Evolutionary conservation across 1,140 invertebrate species (phyloP), one percentile per base, ranked within the genome.

Genomic region (Penaeus indicus): DNA sequence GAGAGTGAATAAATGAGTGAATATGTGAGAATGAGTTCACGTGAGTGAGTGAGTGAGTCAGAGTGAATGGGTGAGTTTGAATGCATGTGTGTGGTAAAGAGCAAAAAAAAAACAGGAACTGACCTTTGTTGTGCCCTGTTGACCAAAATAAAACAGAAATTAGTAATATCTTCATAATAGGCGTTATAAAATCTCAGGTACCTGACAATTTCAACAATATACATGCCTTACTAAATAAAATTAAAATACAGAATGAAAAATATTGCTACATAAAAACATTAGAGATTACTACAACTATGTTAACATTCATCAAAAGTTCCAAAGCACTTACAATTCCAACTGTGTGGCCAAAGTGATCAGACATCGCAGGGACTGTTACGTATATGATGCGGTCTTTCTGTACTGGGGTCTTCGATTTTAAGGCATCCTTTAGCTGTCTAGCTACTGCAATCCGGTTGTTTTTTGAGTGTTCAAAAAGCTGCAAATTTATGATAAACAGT

Each of bases 321-420:
- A 38, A 21, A 62, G 25, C 38, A 78, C 89, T 89, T 85, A 86
- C 90, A 77, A 90, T 72, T 38, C 90, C 90, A 25, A 91, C 90
- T n/a, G 88, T 64, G 47, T 91, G 90, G 32, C 90, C 90, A 90
- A 89, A 91, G 78, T 91, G 90, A 27, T 91, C 90, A 27, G 88
- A 90, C 83, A 90, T 88, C 63, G 90, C 85, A 18, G 90, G 90
- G 21, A 91, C 90, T 47, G 90, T 91, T 10, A 91, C 90, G 84
- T 91, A 91, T 25, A 91, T 91, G 25, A 91, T 91, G 8, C 90
- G 81, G 67, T 91, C 90, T 62, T 91, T 91, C 80, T 91, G 90
- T 25, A 91, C 88, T 18, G 86, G 86, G 18, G 90, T 75, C 77
- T 89, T 90, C 25, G 89, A 81, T 64, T 90, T 89, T 21, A 91